Conservation (phyloP, 2,797 vertebrate genomes). For the Artibeus jamaicensis region DNA sequence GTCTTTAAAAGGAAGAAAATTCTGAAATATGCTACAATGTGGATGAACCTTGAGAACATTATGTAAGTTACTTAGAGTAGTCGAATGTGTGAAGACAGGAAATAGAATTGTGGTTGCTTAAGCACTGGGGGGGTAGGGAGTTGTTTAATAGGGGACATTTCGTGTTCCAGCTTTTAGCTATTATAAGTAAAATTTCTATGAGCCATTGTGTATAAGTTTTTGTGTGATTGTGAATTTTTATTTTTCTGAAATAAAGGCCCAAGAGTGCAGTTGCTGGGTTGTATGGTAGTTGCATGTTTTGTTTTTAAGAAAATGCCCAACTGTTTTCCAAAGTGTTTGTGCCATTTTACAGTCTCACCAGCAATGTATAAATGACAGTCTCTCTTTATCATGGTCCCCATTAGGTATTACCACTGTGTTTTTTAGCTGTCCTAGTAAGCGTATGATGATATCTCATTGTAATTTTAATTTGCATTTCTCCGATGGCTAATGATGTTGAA, state of each 20-base stretch:
- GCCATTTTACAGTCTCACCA: neutral
- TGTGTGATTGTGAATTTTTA: neutral
- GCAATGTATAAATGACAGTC: neutral
- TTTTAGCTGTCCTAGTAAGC: neutral
- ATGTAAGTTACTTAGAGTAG: neutral
- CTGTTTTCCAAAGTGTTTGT: neutral
- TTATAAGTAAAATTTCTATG: neutral
- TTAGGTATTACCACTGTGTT: neutral
- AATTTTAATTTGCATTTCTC: neutral
- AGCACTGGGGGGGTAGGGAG: too few species aligned
- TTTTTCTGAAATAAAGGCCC: neutral
- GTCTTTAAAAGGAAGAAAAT: neutral
- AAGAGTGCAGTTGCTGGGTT: neutral
- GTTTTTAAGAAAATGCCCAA: neutral
- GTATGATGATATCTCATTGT: neutral
- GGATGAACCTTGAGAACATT: neutral
- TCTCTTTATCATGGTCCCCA: neutral
- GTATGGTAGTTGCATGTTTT: neutral
- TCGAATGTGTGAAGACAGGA: neutral
- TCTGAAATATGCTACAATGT: neutral
- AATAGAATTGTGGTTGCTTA: neutral
- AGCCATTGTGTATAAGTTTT: neutral
- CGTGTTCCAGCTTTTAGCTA: neutral
- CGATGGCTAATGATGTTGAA: neutral
- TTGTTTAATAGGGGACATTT: neutral